A percentile compares a stretch with the other conserved stretches of the same genome.
These are phyloP conservation scores for Ornithoptera priamus DNA, from an alignment of 2,888 invertebrate species.

Conservation along the genomic window DNA sequence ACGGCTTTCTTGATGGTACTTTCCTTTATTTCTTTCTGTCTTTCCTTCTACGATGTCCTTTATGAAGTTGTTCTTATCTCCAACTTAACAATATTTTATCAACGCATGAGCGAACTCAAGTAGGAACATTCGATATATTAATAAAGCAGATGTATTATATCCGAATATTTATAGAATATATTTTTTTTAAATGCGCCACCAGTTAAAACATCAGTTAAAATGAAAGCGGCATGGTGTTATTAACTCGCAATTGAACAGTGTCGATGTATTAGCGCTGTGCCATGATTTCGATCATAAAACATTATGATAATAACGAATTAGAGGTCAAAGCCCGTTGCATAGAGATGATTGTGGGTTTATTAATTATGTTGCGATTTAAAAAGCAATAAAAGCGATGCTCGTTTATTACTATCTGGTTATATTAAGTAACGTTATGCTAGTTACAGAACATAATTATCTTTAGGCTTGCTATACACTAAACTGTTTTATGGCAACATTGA, in stretches of 20 bases:
- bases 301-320: slow-evolving; percentile 31
- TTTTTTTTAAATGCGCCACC: neutral
- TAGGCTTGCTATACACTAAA: slow-evolving; percentile 13
- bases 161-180: too few relatives aligned
- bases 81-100: too few relatives aligned
- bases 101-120: too few relatives aligned
- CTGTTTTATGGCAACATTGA: neutral
- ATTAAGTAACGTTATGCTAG: slow-evolving; percentile 28
- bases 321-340: slow-evolving; percentile 31
- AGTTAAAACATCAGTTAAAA: slow-evolving; percentile 7
- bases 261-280: neutral
- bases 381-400: slow-evolving; percentile 27
- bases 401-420: slow-evolving; percentile 25
- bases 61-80: too few relatives aligned
- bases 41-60: too few relatives aligned
- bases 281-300: slow-evolving; percentile 21
- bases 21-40: too few relatives aligned
- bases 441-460: slow-evolving; percentile 21
- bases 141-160: too few relatives aligned
- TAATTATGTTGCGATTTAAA: slow-evolving; percentile 35
- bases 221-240: slow-evolving; percentile 17
- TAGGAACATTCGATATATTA: too few relatives aligned
- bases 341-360: slow-evolving; percentile 32
- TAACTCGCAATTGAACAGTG: slow-evolving; percentile 16
- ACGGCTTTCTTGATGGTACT: too few relatives aligned